Evolutionary conservation across 2,888 invertebrate species (phyloP).

Genomic region (Sminthurides aquaticus): DNA sequence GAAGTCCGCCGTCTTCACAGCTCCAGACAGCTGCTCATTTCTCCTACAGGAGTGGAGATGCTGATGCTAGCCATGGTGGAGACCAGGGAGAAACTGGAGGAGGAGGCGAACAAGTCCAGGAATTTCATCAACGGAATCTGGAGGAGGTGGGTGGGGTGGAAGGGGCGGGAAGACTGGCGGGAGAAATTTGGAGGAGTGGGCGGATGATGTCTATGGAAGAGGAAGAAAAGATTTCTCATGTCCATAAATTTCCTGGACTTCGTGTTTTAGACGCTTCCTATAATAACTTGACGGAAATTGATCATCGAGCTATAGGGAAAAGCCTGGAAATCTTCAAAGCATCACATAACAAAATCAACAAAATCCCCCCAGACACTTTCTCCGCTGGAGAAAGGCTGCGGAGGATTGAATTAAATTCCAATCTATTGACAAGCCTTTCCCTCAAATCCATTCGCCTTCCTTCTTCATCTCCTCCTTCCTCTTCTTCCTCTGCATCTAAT

Average conservation of each 20-base stretch:
- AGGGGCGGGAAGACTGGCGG: neutral
- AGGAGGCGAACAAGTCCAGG: neutral
- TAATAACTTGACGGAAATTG: slow-evolving; percentile 44
- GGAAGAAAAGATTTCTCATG: neutral
- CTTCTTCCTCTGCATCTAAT: neutral
- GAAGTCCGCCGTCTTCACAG: slow-evolving; percentile 43
- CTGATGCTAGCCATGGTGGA: neutral
- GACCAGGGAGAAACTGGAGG: neutral
- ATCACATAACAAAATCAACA: slow-evolving; percentile 69
- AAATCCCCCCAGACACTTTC: slow-evolving; percentile 52
- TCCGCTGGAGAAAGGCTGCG: slow-evolving; percentile 53
- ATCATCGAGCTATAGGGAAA: slow-evolving; percentile 45
- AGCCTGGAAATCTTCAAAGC: slow-evolving; percentile 46
- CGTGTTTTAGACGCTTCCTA: slow-evolving; percentile 44
- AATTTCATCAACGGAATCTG: neutral
- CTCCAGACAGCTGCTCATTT: no score
- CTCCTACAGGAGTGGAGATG: neutral
- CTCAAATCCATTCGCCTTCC: slow-evolving; percentile 45
- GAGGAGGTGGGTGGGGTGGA: neutral
- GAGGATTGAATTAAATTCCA: slow-evolving; percentile 68
- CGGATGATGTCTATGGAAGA: slow-evolving; percentile 2
- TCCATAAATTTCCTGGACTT: slow-evolving; percentile 15
- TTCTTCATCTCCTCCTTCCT: slow-evolving; percentile 46
- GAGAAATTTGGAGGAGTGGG: neutral
- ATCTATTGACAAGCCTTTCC: slow-evolving; percentile 64